phyloP scores from a whole-genome alignment of 1,140 invertebrate genomes.

The Megathymus violae region DNA sequence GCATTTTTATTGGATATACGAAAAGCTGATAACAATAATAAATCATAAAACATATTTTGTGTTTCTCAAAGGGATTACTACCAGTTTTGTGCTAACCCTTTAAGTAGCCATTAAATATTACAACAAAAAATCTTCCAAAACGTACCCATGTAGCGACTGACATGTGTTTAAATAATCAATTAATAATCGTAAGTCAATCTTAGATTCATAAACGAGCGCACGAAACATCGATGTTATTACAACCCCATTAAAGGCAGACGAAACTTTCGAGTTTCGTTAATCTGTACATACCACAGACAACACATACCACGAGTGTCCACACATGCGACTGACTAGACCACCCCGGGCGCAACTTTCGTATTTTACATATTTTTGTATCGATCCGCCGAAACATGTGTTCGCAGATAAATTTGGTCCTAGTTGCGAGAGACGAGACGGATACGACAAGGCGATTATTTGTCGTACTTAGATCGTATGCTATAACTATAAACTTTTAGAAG shows the following conservation, averaged over 20 bases:
- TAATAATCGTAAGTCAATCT: slow-evolving; percentile 10
- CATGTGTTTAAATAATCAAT: slow-evolving; percentile 18
- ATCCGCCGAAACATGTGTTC: slow-evolving; percentile 64
- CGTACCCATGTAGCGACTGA: too few species aligned
- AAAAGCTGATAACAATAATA: too few species aligned
- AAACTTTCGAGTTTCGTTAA: slow-evolving; percentile 16
- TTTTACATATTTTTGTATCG: slow-evolving; percentile 63
- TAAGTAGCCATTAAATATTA: too few species aligned
- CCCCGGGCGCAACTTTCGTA: slow-evolving; percentile 47
- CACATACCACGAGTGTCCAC: slow-evolving; percentile 33
- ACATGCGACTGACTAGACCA: slow-evolving; percentile 57
- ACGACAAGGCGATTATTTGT: slow-evolving; percentile 26
- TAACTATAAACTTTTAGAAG: too few species aligned
- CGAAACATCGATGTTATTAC: slow-evolving; percentile 23
- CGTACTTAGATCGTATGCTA: too few species aligned
- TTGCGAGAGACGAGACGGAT: slow-evolving; percentile 46
- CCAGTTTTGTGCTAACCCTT: too few species aligned
- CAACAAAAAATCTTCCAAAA: not conserved
- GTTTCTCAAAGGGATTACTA: too few species aligned
- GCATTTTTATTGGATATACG: too few species aligned
- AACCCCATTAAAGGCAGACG: slow-evolving; percentile 18
- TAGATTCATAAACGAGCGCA: slow-evolving; percentile 3
- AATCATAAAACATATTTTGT: too few species aligned
- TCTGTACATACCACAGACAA: slow-evolving; percentile 28
- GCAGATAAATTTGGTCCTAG: slow-evolving; percentile 51